Base-by-base conservation (phyloP, 2,797 vertebrate genomes). In the Argyrosomus regius region DNA sequence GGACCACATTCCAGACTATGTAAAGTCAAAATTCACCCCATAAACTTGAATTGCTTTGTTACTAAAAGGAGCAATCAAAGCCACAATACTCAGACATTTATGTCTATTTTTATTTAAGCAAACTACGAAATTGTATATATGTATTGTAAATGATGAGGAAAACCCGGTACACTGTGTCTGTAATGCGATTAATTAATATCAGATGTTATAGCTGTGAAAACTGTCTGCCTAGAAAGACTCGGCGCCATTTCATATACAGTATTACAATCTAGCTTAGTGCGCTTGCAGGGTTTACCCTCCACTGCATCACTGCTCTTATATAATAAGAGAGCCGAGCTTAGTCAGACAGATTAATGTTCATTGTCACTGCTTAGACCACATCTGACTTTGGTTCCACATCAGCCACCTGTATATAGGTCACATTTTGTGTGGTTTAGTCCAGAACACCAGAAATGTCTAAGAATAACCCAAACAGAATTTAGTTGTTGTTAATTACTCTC, bases 311-410 rank as follows among this genome's bases (percentile, higher is more conserved):
- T 52, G 50, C 72, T 59, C 67, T 92, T 93, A 82, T 76, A 43
- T 91, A 87, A 92, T 43, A 62, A 71, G 41, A 70, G 71, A 73
- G 70, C 39, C 17, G 1, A 73, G 84, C 83, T 90, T 84, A 84
- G 75, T 74, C 82, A 54, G 68, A 89, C 78, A 84, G 86, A 91
- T 91, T 91, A 89, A 84, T 87, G 77, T 76, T 86, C 66, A 81
- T 77, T 90, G 82, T 87, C 75, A 74, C 72, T 72, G 68, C 78
- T 81, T 48, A 72, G 70, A 72, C 60, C 62, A 53, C 35, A 24
- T 90, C 72, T 85, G 81, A 87, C 76, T 84, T 78, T 58, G 57
- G 57, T 46, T 72, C 72, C 77, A 68, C 70, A 63, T 87, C 78
- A 79, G 63, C 73, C 20, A 72, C 60, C 70, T 68, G 71, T 74